A percentile compares a stretch with the other conserved stretches of the same genome.
phyloP scores from a whole-genome alignment of 2,888 invertebrate species.

The Tenthredo mesomela region DNA sequence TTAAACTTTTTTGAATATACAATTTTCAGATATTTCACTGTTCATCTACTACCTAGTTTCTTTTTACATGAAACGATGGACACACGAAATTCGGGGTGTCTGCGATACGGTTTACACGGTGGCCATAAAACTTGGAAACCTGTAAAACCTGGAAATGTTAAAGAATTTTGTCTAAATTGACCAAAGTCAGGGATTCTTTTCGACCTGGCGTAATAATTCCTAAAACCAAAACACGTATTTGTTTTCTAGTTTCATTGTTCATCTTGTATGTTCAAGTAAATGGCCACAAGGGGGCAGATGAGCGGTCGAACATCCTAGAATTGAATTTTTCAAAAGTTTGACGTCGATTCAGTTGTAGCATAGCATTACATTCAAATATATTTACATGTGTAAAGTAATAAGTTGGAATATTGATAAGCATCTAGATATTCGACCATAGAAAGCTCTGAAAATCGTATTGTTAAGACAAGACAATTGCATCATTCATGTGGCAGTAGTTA shows the following conservation, averaged over 20 bases:
- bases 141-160: too few relatives aligned
- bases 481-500: background rate
- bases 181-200: too few relatives aligned
- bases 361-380: background rate
- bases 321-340: background rate
- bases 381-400: background rate
- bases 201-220: too few relatives aligned
- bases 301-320: background rate
- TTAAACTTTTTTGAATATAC: background rate
- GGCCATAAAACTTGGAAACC: too few relatives aligned
- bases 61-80: background rate
- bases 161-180: too few relatives aligned
- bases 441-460: background rate
- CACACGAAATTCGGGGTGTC: background rate
- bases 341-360: background rate
- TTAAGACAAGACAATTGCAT: background rate
- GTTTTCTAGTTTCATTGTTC: background rate
- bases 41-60: background rate
- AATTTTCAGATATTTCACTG: background rate
- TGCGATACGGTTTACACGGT: background rate
- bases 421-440: background rate
- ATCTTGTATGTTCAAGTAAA: background rate
- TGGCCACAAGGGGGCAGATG: background rate
- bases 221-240: too few relatives aligned
- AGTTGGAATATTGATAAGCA: too few relatives aligned